Base-by-base conservation (phyloP, 2,113 vertebrate genomes). In the Uropsilus gracilis region DNA sequence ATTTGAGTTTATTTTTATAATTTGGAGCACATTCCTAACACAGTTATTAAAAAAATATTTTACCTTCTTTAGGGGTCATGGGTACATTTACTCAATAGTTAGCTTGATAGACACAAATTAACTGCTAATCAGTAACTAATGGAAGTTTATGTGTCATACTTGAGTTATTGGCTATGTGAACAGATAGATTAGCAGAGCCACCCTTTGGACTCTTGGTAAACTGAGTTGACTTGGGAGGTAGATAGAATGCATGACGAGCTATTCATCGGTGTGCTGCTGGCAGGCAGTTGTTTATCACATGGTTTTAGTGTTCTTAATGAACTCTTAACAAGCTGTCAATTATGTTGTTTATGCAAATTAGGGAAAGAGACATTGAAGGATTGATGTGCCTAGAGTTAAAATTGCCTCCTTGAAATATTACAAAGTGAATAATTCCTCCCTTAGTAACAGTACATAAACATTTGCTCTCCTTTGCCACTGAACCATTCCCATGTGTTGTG, bases 251-350 rank as follows among this genome's bases (percentile, higher is more conserved):
- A 75, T 11, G 72, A 50, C 93, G 93, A 3, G 7, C 80, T 93
- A 69, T 53, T 95, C 93, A 89, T 97, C 98, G 92, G 95, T 80
- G 48, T 39, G 76, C 64, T 76, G 30, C 63, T 96, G 86, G 88
- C 75, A 30, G 42, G 76, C 94, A 89, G 95, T 90, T 98, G 95
- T 97, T 98, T 97, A 95, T 97, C 96, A 92, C 90, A 46, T 95
- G 95, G 95, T 95, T 97, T 96, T 95, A 89, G 88, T 97, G 96
- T 96, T 98, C 93, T 96, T 98, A 98, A 98, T 98, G 98, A 98
- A 98, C 97, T 98, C 97, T 97, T 98, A 98, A 98, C 97, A 98
- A 98, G 98, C 98, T 98, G 98, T 98, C 98, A 98, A 90, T 98
- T 98, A 98, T 9, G 42, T 75, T 72, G 48, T 93, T 98, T 93